phyloP scores from a whole-genome alignment of 2,888 invertebrate genomes.

The Julus scandinavius region DNA sequence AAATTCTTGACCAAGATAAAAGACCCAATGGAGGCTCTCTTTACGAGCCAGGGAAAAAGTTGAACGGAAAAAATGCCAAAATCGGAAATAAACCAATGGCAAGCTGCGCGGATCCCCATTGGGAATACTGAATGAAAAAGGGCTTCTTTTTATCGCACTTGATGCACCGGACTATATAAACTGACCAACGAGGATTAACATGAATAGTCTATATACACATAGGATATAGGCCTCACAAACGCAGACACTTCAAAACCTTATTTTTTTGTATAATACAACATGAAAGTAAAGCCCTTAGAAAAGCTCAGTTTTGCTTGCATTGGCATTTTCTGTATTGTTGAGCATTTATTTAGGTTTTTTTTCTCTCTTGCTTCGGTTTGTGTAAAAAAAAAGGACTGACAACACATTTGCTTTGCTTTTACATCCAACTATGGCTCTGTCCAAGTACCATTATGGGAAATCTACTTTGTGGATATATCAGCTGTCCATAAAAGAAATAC shows the following conservation, averaged over 20 bases:
- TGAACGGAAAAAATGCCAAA: slow-evolving; percentile 26
- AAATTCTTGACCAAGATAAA: slow-evolving; percentile 33
- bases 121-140: slow-evolving; percentile 25
- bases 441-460: slow-evolving; percentile 33
- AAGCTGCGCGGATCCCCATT: slow-evolving; percentile 24
- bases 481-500: slow-evolving; percentile 33
- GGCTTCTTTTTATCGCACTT: slow-evolving; percentile 33
- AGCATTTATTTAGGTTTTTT: slow-evolving; percentile 7
- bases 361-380: neutral
- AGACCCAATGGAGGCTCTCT: slow-evolving; percentile 33
- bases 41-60: slow-evolving; percentile 33
- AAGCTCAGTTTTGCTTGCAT: slow-evolving; percentile 33
- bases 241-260: slow-evolving; percentile 33
- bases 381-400: slow-evolving; percentile 13
- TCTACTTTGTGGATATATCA: slow-evolving; percentile 33
- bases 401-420: slow-evolving; percentile 33
- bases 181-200: slow-evolving; percentile 33
- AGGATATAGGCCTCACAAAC: slow-evolving; percentile 23
- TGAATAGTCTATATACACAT: slow-evolving; percentile 33
- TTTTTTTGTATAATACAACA: slow-evolving; percentile 28
- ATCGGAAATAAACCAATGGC: slow-evolving; percentile 33
- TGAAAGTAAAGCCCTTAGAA: slow-evolving; percentile 33
- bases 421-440: slow-evolving; percentile 33
- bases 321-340: slow-evolving; percentile 33
- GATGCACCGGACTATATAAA: slow-evolving; percentile 33